phyloP scores from a whole-genome alignment of 2,888 invertebrate genomes.

The Acleris sparsana region DNA sequence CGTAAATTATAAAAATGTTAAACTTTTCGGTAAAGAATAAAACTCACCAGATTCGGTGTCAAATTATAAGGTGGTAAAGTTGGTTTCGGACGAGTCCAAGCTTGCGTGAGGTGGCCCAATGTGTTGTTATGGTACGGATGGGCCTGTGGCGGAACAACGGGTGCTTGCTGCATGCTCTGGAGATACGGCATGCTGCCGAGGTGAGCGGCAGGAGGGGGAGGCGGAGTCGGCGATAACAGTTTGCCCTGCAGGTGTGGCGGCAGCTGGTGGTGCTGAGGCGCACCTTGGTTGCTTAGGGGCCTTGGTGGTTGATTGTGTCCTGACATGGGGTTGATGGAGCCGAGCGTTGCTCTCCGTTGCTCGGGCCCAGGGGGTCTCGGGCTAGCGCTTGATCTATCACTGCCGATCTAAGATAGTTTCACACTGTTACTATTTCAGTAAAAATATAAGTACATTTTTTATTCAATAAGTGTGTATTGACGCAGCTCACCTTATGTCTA shows the following conservation, averaged over 20 bases:
- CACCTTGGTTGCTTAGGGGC: slow-evolving; percentile 52
- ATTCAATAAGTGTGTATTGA: neutral
- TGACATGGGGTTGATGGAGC: slow-evolving; percentile 43
- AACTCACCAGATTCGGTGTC: slow-evolving; percentile 61
- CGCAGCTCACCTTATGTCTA: slow-evolving; percentile 69
- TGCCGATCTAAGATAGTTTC: slow-evolving; percentile 50
- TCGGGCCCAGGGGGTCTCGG: slow-evolving; percentile 62
- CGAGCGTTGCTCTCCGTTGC: slow-evolving; percentile 61
- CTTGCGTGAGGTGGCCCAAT: slow-evolving; percentile 56
- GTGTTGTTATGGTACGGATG: slow-evolving; percentile 55
- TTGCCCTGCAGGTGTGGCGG: slow-evolving; percentile 58
- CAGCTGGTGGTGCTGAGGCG: slow-evolving; percentile 44
- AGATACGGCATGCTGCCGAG: slow-evolving; percentile 73
- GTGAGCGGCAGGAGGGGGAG: slow-evolving; percentile 46
- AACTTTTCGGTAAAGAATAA: neutral
- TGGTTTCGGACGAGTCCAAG: slow-evolving; percentile 65
- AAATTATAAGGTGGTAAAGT: slow-evolving; percentile 65
- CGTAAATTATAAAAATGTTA: too few species aligned
- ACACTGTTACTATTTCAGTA: neutral
- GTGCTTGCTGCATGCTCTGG: slow-evolving; percentile 55
- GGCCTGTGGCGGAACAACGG: slow-evolving; percentile 46
- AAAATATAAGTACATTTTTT: neutral
- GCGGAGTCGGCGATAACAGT: slow-evolving; percentile 45
- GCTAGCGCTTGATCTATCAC: slow-evolving; percentile 68
- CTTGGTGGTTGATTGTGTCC: slow-evolving; percentile 40